These are phyloP conservation scores for Eulemur rubriventer DNA, from an alignment of 2,797 vertebrate species.

Conservation along the genomic window DNA sequence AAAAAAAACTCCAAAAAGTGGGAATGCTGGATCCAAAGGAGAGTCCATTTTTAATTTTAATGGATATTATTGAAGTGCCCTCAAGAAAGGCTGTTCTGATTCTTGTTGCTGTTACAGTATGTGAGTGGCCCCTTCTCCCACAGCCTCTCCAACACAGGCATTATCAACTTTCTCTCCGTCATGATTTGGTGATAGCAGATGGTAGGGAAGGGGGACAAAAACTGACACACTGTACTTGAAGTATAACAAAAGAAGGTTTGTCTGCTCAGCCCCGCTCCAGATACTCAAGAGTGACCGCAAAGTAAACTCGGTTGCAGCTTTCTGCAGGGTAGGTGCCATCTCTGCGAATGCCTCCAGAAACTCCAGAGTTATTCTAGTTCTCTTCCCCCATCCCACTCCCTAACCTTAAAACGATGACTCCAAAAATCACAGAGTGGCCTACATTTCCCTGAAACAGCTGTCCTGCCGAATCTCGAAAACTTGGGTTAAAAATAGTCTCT, in stretches of 20 bases:
- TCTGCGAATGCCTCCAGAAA: background rate
- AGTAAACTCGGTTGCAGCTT: background rate
- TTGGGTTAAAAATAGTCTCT: constrained; percentile 37
- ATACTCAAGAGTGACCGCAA: background rate
- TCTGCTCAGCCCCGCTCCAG: background rate
- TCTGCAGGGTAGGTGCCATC: background rate
- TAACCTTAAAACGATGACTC: constrained; percentile 64
- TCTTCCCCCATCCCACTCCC: constrained; percentile 55
- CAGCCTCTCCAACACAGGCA: background rate
- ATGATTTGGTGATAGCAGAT: background rate
- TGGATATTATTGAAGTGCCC: background rate
- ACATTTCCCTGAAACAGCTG: constrained; percentile 66
- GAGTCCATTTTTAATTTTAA: background rate
- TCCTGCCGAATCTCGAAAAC: constrained; percentile 34
- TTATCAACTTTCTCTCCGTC: background rate
- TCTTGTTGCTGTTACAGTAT: background rate
- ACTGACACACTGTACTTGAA: background rate
- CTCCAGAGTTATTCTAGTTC: constrained; percentile 42
- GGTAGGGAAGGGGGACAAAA: background rate
- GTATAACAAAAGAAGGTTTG: background rate
- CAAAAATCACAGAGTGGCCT: constrained; percentile 52
- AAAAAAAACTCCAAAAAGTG: background rate
- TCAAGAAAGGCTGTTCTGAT: background rate
- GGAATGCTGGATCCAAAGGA: background rate
- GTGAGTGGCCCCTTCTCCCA: background rate